Evolutionary conservation across 1,140 invertebrate species (phyloP).

Genomic region (Sinella curviseta): DNA sequence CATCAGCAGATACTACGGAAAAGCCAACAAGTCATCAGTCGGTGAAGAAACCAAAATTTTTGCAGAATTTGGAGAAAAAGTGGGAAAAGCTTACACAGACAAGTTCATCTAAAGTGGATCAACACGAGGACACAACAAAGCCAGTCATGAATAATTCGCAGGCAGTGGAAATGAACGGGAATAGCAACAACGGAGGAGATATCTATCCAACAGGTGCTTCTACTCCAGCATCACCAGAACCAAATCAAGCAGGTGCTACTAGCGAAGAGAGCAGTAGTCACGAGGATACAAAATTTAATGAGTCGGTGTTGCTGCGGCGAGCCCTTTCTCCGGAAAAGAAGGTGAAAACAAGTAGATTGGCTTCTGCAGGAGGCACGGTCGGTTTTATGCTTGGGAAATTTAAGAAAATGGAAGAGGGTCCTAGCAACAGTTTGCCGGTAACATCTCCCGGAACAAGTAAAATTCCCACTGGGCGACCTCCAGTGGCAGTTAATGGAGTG

Average conservation of each 20-base stretch:
- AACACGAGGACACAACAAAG: too few species aligned
- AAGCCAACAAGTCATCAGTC: too few species aligned
- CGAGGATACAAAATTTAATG: slow-evolving; percentile 16
- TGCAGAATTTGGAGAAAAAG: slow-evolving; percentile 58
- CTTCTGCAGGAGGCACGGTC: slow-evolving; percentile 55
- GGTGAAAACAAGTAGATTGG: slow-evolving; percentile 31
- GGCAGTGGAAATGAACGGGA: too few species aligned
- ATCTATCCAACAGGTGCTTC: not conserved
- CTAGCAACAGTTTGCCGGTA: not conserved
- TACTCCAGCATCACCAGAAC: not conserved
- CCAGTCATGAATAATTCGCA: too few species aligned
- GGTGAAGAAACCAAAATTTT: slow-evolving; percentile 54
- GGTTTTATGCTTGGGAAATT: slow-evolving; percentile 67
- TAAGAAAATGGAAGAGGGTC: slow-evolving; percentile 64
- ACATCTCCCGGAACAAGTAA: slow-evolving; percentile 5
- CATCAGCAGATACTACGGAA: not conserved
- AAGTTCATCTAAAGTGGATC: too few species aligned
- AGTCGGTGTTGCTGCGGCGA: slow-evolving; percentile 44
- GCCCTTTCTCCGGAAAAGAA: slow-evolving; percentile 45
- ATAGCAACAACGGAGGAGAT: too few species aligned
- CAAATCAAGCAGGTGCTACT: not conserved
- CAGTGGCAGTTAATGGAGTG: not conserved
- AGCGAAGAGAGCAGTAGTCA: slow-evolving; percentile 16
- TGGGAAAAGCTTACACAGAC: slow-evolving; percentile 56
- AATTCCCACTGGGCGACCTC: slow-evolving; percentile 37